Evolutionary conservation across 1,140 invertebrate species (phyloP).

Genomic region (Leptopilina boulardi): DNA sequence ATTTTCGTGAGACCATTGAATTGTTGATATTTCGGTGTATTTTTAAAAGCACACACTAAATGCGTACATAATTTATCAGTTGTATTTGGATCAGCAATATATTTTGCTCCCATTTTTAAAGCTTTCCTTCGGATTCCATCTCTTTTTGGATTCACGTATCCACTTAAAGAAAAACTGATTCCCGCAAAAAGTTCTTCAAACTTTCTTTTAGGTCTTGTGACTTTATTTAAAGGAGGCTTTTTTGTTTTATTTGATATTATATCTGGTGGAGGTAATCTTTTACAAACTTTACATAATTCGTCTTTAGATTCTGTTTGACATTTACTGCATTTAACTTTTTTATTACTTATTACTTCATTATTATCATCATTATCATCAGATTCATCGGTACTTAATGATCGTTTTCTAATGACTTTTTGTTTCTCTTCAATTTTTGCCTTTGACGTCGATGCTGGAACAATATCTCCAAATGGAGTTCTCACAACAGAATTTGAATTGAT

Average conservation of each 20-base stretch:
- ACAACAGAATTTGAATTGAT: background rate
- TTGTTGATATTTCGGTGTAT: conserved; percentile 71
- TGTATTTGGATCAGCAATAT: conserved; percentile 69
- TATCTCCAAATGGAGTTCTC: conserved; percentile 62
- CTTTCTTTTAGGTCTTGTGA: conserved; percentile 52
- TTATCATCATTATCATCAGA: too few relatives aligned
- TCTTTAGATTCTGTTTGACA: conserved; percentile 54
- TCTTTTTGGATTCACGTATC: conserved; percentile 72
- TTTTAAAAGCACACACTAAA: conserved; percentile 73
- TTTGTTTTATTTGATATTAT: conserved; percentile 14
- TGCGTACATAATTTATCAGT: conserved; percentile 69
- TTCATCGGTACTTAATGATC: background rate
- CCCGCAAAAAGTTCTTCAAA: conserved; percentile 68
- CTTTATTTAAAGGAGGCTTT: conserved; percentile 31
- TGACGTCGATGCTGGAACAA: conserved; percentile 42
- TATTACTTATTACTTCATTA: conserved; percentile 9
- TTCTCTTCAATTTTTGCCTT: conserved; percentile 36
- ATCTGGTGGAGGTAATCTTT: conserved; percentile 45
- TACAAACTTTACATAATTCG: conserved; percentile 62
- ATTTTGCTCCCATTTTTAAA: conserved; percentile 71
- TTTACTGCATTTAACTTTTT: conserved; percentile 54
- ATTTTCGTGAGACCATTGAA: conserved; percentile 68
- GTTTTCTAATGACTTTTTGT: conserved; percentile 27
- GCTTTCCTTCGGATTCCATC: conserved; percentile 70
- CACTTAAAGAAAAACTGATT: conserved; percentile 69